Evolutionary conservation across 2,113 vertebrate genomes (phyloP).

Genomic region (Scalopus aquaticus): DNA sequence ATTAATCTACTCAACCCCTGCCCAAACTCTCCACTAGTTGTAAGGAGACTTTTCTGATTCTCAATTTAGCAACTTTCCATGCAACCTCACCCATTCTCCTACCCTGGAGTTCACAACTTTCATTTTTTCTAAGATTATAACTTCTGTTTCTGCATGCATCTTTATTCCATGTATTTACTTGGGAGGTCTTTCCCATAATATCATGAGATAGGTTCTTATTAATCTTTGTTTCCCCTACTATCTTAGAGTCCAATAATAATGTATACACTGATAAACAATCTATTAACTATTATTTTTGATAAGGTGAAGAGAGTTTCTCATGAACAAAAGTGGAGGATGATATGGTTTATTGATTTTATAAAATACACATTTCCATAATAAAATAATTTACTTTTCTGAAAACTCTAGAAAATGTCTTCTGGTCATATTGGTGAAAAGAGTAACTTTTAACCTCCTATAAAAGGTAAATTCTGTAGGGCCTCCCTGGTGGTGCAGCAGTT

Average conservation of each 20-base stretch:
- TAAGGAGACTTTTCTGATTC: neutral
- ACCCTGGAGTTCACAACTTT: neutral
- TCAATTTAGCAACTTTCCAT: neutral
- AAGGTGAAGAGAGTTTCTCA: neutral
- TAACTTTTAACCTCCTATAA: neutral
- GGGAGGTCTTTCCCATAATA: neutral
- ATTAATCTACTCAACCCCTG: neutral
- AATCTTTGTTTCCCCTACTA: neutral
- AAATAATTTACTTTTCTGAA: neutral
- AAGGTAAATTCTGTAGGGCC: neutral
- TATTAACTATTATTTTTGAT: neutral
- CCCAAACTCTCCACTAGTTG: neutral
- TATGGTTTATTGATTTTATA: neutral
- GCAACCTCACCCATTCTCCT: neutral
- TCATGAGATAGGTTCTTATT: neutral
- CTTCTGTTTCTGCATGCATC: neutral
- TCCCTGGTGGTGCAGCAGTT: no score
- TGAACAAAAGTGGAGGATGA: neutral
- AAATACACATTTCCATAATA: neutral
- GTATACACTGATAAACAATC: neutral
- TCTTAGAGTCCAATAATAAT: neutral
- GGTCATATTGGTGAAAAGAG: neutral
- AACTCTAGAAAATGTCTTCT: neutral
- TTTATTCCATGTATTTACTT: neutral
- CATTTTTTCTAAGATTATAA: neutral